phyloP scores from a whole-genome alignment of 2,113 vertebrate species.

The Chitala chitala region DNA sequence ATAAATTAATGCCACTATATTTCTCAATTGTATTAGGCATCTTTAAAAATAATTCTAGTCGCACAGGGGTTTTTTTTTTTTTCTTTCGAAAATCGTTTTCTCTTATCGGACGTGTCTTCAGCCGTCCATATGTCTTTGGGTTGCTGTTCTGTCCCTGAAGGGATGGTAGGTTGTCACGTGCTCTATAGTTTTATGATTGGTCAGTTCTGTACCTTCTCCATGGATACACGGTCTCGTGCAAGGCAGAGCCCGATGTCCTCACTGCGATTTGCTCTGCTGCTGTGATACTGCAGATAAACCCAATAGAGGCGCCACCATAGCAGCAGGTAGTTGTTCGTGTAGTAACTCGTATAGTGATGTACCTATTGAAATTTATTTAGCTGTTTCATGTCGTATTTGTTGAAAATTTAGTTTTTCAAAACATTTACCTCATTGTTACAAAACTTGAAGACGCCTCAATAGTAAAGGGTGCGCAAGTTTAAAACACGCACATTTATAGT shows the following conservation, averaged over 20 bases:
- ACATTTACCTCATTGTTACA: too few species aligned
- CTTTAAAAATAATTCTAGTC: neutral
- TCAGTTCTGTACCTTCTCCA: neutral
- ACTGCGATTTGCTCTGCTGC: neutral
- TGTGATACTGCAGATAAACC: slow-evolving; percentile 19
- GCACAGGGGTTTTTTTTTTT: neutral
- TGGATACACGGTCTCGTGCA: slow-evolving; percentile 6
- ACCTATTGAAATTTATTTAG: too few species aligned
- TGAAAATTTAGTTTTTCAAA: too few species aligned
- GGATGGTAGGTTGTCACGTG: neutral
- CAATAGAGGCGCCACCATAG: neutral
- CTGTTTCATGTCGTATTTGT: too few species aligned
- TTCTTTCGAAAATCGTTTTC: neutral
- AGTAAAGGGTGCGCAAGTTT: too few species aligned
- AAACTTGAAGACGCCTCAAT: too few species aligned
- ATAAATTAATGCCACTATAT: neutral
- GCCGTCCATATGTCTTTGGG: neutral
- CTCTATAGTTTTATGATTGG: neutral
- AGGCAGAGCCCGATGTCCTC: neutral
- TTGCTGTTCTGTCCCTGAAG: neutral
- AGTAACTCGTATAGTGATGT: too few species aligned
- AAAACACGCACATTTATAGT: too few species aligned
- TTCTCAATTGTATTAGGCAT: neutral
- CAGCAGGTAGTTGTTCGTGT: neutral
- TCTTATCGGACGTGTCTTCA: neutral